Base-by-base conservation (phyloP, 2,888 invertebrate species). In the Eristalinus aeneus region DNA sequence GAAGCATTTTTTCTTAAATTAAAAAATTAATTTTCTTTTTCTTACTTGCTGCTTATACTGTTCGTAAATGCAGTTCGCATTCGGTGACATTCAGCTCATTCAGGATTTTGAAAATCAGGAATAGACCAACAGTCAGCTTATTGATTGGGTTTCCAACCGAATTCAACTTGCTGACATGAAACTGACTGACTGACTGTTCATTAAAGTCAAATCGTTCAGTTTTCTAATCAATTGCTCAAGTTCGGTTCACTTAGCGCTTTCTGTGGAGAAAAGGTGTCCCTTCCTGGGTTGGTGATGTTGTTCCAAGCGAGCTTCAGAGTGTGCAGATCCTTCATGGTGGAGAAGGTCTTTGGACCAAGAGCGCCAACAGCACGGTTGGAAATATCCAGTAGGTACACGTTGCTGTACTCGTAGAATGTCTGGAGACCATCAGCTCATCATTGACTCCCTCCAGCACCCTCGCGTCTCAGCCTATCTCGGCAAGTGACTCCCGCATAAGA, bases 71-170 rank as follows among this genome's bases (percentile, higher is more conserved):
- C 85, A 97, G 91, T 78, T 94, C 94, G 88, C 95, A 95, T 89
- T 95, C 94, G 90, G 96, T 96, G 72, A 96, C 94, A 89, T 97
- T 96, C 72, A 97, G 92, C 90, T 94, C 94, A 32, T 94, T 89
- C 27, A 97, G 93, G 88, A 94, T 93, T 6, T 94, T 94, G 39
- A 95, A 94, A 73, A 94, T 93, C 78, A 94, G 90, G 91, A 97
- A 97, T 2, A 96, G 93, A 77, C 95, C 94, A 1, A 95, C 94
- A 72, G 96, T 94, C 2, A 97, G 90, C 10, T 94, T 94, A 86
- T 94, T 94, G 79, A 97, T 93, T 0, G 95, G 95, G 92, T 97
- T 97, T 12, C 95, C 95, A 88, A 95, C 95, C 60, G 97, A 93
- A 90, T 94, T 95, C 11, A 97, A 91, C 91, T 91, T 91, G 9